Base-by-base conservation (phyloP, 2,797 vertebrate genomes). In the Rhinichthys osculus region DNA sequence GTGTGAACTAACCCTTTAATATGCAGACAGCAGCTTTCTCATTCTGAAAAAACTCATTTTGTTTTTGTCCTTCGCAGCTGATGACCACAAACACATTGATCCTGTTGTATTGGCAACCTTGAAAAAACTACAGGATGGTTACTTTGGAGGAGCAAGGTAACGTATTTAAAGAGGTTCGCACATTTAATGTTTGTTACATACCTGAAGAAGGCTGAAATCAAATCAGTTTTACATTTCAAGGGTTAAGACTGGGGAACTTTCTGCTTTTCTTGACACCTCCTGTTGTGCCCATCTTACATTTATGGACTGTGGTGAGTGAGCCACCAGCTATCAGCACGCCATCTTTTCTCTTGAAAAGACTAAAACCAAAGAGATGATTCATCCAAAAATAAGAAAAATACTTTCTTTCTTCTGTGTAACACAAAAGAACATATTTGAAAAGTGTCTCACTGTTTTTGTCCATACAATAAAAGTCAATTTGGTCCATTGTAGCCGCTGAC, bases 281-380 rank as follows among this genome's bases (percentile, higher is more conserved):
- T 99, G 97, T 92, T 96, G 95, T 86, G 96, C 98, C 3, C 97
- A 98, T 88, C 97, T 99, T 92, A 98, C 97, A 88, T 99, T 99
- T 94, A 97, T 99, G 97, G 98, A 99, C 78, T 96, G 97, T 94
- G 95, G 95, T 96, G 95, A 96, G 95, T 86, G 23, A 54, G 57
- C 21, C 69, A 67, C 38, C 57, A 64, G 77, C 21, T 59, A 40
- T 23, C 23, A 78, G 77, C 77, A 78, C 1, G 57, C 8, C 8
- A 42, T 16, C 38, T 62, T 64, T 78, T 64, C 3, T 64, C 7
- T 59, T n/a, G 7, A 59, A 59, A 64, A 44, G 16, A 11, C 38
- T 64, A 21, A 78, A 62, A 44, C 16, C 23, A 42, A 44, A 64
- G 8, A 5, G 57, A 30, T 16, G 40, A 23, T 78, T 78, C 7